These are phyloP conservation scores for Ctenopoma multispine DNA, from an alignment of 2,797 vertebrate species.

Conservation along the genomic window DNA sequence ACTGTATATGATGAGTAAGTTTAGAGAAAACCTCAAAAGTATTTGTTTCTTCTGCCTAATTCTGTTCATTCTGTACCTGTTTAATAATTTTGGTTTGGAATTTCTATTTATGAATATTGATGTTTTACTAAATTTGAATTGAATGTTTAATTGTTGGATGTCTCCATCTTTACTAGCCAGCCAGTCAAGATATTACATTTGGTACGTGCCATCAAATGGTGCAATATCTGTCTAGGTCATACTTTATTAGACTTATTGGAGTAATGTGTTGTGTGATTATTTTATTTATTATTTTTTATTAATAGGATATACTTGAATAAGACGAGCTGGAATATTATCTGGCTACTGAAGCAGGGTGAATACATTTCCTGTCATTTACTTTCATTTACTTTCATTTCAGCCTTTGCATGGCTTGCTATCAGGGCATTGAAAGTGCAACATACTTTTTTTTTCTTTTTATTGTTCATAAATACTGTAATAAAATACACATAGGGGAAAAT, in stretches of 20 bases:
- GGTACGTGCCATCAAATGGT: conserved; percentile 78
- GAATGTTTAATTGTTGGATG: conserved; percentile 58
- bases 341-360: conserved; percentile 63
- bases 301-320: conserved; percentile 79
- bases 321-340: conserved; percentile 70
- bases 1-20: conserved; percentile 41
- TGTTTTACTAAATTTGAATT: conserved; percentile 45
- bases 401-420: conserved; percentile 33
- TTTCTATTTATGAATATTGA: conserved; percentile 66
- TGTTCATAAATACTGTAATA: conserved; percentile 45
- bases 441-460: conserved; percentile 12
- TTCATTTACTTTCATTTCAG: conserved; percentile 57
- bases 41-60: conserved; percentile 56
- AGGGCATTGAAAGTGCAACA: conserved; percentile 18
- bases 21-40: conserved; percentile 59
- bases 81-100: conserved; percentile 37
- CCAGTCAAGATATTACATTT: conserved; percentile 68
- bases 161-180: conserved; percentile 52
- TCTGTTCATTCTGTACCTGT: conserved; percentile 43
- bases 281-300: conserved; percentile 68
- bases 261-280: conserved; percentile 39
- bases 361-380: conserved; percentile 52
- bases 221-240: conserved; percentile 72
- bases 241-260: conserved; percentile 43
- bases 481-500: conserved; percentile 14